Evolutionary conservation across 2,888 invertebrate species (phyloP).

Genomic region (Cremastinae sp.): DNA sequence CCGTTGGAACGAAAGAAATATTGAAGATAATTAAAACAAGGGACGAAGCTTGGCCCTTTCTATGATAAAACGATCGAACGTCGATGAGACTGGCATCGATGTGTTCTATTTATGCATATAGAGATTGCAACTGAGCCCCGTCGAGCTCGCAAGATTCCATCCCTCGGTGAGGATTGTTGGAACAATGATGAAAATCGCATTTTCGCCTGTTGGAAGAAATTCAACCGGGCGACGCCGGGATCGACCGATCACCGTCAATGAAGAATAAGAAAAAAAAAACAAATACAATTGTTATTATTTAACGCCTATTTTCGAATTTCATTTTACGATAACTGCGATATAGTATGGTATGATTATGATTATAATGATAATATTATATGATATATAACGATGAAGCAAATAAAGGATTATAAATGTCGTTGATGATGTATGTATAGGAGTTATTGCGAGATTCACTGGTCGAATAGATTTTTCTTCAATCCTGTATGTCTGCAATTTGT

Average conservation of each 20-base stretch:
- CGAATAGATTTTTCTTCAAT: no score
- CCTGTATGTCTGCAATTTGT: no score
- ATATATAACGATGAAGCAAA: conserved; percentile 77
- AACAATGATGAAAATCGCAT: conserved; percentile 48
- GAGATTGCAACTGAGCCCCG: conserved; percentile 59
- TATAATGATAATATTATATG: conserved; percentile 70
- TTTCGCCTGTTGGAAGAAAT: conserved; percentile 42
- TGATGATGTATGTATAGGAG: conserved; percentile 24
- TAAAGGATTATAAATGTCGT: conserved; percentile 70
- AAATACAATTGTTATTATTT: conserved; percentile 73
- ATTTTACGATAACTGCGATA: conserved; percentile 77
- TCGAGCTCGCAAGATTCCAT: conserved; percentile 60
- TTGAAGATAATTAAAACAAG: conserved; percentile 10
- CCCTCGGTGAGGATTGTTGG: conserved; percentile 27
- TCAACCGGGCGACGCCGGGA: conserved; percentile 72
- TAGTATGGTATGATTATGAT: conserved; percentile 66
- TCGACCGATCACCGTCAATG: conserved; percentile 71
- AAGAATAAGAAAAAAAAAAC: conserved; percentile 56
- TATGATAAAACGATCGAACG: conserved; percentile 39
- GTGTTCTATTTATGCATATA: conserved; percentile 53
- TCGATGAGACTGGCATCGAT: conserved; percentile 38
- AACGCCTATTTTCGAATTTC: conserved; percentile 78
- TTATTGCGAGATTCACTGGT: no score
- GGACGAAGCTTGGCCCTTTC: conserved; percentile 21
- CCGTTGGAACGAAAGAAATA: conserved; percentile 40